Evolutionary conservation across 2,888 invertebrate genomes (phyloP), one percentile per base, ranked within the genome.

Genomic region (Dryocosmus kuriphilus): DNA sequence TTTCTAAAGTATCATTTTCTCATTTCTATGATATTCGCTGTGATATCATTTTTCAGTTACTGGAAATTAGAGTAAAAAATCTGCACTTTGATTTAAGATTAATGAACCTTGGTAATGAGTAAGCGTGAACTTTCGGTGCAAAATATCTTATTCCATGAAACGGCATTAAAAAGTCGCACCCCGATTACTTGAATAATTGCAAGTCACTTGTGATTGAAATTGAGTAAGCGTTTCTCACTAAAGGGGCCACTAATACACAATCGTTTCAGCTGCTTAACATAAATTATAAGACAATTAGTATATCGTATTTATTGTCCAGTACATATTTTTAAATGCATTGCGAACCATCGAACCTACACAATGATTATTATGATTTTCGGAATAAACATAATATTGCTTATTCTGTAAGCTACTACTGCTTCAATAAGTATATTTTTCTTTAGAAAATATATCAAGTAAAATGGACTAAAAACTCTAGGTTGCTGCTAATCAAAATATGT

Each of bases 271-370:
- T 14, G 57, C 57, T 24, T 27, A 1, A 51, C 32, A 32, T 62
- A 32, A 63, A 38, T 65, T 38, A 65, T 24, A 41, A 65, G n/a
- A 41, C 22, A 19, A n/a, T n/a, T n/a, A 16, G 65, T 38, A 57
- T 2, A 24, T 57, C 16, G 24, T n/a, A 65, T 14, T 65, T 41
- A 41, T 65, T 65, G 65, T 65, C 41, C 24, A 65, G 24, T 65
- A 65, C n/a, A 38, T 65, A 57, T 27, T 57, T 11, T 9, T 27
- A 57, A 57, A 57, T 57, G 57, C 57, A 57, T 6, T 24, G 57
- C 14, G 14, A 57, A 57, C 57, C 24, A 27, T 27, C 11, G 14
- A 57, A 22, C 6, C 27, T 57, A 14, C 16, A 16, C 19, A 22
- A 22, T 57, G 4, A 57, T 57, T n/a, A 24, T 22, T 27, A 24